A percentile compares a stretch with the other conserved stretches of the same genome.
Evolutionary conservation across 2,888 invertebrate species (phyloP).

Genomic region (Lissocephala sabroskyi): DNA sequence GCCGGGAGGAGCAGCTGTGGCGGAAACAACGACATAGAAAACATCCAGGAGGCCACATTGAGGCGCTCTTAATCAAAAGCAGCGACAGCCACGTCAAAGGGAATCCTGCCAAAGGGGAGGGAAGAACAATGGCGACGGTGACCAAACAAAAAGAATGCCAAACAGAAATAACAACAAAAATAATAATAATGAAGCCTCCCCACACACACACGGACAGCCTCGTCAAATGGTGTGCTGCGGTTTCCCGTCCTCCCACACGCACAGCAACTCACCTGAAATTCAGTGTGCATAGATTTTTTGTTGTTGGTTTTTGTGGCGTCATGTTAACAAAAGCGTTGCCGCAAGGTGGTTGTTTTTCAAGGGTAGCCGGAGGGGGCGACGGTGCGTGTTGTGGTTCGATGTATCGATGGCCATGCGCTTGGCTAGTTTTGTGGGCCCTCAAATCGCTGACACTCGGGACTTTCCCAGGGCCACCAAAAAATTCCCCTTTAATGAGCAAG

Average conservation of each 20-base stretch:
- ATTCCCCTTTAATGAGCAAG: constrained; percentile 18
- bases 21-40: constrained; percentile 14
- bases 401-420: no score
- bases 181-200: constrained; percentile 43
- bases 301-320: constrained; percentile 25
- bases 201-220: constrained; percentile 18
- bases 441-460: not conserved
- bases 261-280: not conserved
- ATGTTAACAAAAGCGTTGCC: constrained; percentile 54
- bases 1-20: not conserved
- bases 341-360: constrained; percentile 6
- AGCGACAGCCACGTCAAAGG: constrained; percentile 17
- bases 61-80: constrained; percentile 43
- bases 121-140: constrained; percentile 27
- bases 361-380: no score
- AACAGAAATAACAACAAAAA: constrained; percentile 59
- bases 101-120: constrained; percentile 1
- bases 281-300: constrained; percentile 24
- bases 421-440: no score
- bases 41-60: constrained; percentile 12
- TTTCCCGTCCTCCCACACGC: constrained; percentile 1
- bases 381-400: no score
- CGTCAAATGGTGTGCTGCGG: constrained; percentile 41
- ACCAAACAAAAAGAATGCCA: constrained; percentile 27
- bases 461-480: constrained; percentile 3